Percentiles rank a stretch among this genome's conserved stretches.
Evolutionary conservation across 30 jellyfish, hydroid and myxozoan genomes (phyloP).

Genomic region (Catostylus mosaicus): DNA sequence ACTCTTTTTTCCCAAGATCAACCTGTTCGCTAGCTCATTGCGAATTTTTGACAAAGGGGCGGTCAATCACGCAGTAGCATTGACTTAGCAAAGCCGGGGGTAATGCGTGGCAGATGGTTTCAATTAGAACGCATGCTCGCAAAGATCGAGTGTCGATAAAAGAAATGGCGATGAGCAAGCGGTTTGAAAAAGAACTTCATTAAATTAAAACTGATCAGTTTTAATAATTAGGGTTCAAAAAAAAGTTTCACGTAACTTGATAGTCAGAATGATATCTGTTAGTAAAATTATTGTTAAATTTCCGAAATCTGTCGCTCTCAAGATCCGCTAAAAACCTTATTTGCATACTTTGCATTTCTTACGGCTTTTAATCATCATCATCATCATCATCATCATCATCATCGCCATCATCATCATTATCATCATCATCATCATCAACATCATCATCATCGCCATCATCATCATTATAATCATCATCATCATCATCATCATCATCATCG

Average conservation of each 20-base stretch:
- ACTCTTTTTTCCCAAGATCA: conserved; percentile 62
- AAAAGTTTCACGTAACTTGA: too few species aligned
- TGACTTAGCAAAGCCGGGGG: conserved; percentile 70
- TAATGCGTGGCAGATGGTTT: conserved; percentile 13
- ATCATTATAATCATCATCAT: too few species aligned
- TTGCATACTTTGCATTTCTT: too few species aligned
- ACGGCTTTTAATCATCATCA: too few species aligned
- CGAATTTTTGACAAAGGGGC: conserved; percentile 65
- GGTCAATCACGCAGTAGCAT: conserved; percentile 67
- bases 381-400: too few species aligned
- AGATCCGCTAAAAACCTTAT: too few species aligned
- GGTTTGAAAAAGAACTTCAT: not conserved
- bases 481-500: too few species aligned
- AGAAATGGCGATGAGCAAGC: not conserved
- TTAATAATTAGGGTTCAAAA: too few species aligned
- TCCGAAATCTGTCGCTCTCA: too few species aligned
- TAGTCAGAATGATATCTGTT: too few species aligned
- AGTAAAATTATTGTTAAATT: too few species aligned
- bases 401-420: too few species aligned
- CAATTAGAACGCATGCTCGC: conserved; percentile 44
- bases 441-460: not conserved
- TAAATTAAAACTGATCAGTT: not conserved
- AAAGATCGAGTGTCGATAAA: conserved; percentile 9
- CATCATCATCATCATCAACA: not conserved
- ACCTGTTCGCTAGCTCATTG: conserved; percentile 68